Conservation (phyloP, 1,140 invertebrate species). For the Thaumetopoea pityocampa region DNA sequence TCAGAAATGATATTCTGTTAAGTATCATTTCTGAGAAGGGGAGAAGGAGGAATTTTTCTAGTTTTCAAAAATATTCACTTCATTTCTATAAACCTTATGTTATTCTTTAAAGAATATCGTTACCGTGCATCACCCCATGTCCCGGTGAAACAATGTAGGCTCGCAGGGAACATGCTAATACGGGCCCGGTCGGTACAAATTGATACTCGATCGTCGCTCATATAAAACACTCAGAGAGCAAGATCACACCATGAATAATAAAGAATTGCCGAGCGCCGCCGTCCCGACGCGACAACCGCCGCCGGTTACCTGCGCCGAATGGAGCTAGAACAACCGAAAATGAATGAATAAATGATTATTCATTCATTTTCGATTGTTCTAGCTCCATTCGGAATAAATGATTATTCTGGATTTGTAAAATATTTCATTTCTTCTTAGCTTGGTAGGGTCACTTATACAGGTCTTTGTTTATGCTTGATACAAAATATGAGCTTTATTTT, state of each 20-base stretch:
- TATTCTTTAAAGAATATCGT: conserved; percentile 6
- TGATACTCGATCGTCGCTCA: conserved; percentile 74
- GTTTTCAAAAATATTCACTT: too few relatives aligned
- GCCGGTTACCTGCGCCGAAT: conserved; percentile 33
- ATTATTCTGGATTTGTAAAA: too few relatives aligned
- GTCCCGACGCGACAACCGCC: conserved; percentile 29
- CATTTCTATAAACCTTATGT: background rate
- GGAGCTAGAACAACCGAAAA: background rate
- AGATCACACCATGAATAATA: conserved; percentile 73
- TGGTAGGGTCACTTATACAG: too few relatives aligned
- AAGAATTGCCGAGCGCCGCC: conserved; percentile 58
- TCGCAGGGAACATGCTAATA: conserved; percentile 59
- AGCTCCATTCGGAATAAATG: too few relatives aligned
- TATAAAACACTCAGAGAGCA: conserved; percentile 70
- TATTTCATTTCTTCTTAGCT: too few relatives aligned
- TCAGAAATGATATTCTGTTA: too few relatives aligned
- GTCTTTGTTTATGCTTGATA: too few relatives aligned
- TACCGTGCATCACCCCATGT: background rate
- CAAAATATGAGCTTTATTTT: too few relatives aligned
- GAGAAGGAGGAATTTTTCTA: too few relatives aligned
- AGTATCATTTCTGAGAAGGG: too few relatives aligned
- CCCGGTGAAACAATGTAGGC: conserved; percentile 58
- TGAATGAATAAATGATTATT: background rate
- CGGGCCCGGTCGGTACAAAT: conserved; percentile 64
- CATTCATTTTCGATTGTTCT: too few relatives aligned